A percentile compares a stretch with the other conserved stretches of the same genome.
These are phyloP conservation scores for Tetramorium alpestre DNA, from an alignment of 1,140 invertebrate genomes.

Conservation along the genomic window DNA sequence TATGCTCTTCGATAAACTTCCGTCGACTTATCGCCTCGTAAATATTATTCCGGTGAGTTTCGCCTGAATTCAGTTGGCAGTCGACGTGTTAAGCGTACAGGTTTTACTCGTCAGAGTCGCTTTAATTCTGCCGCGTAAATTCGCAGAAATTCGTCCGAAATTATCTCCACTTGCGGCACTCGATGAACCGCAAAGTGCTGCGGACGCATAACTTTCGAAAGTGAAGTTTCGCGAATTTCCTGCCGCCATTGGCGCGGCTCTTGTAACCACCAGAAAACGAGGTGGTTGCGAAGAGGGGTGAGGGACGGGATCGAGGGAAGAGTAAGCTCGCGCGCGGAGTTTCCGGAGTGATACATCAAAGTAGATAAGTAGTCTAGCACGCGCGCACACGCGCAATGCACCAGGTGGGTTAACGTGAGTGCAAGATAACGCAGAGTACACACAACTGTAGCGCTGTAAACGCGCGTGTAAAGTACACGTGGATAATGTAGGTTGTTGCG, in stretches of 20 bases:
- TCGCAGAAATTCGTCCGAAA: slow-evolving; percentile 62
- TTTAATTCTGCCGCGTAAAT: slow-evolving; percentile 58
- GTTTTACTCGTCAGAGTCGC: slow-evolving; percentile 43
- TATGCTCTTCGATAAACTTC: slow-evolving; percentile 44
- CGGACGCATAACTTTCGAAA: slow-evolving; percentile 69
- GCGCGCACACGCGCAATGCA: slow-evolving; percentile 39
- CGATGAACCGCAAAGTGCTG: slow-evolving; percentile 72
- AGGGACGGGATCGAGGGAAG: not conserved
- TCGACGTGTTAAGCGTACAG: slow-evolving; percentile 22
- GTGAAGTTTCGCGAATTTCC: slow-evolving; percentile 72
- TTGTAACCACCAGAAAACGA: slow-evolving; percentile 66
- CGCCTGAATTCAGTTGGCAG: slow-evolving; percentile 34
- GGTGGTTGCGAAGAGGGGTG: not conserved
- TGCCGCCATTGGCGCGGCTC: slow-evolving; percentile 59
- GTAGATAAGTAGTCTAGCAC: slow-evolving; percentile 67
- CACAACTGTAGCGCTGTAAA: slow-evolving; percentile 50
- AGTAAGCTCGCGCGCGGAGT: slow-evolving; percentile 60
- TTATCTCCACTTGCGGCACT: slow-evolving; percentile 66
- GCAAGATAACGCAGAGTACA: slow-evolving; percentile 66
- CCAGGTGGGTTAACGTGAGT: slow-evolving; percentile 59
- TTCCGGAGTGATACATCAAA: slow-evolving; percentile 72
- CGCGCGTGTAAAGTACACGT: slow-evolving; percentile 37
- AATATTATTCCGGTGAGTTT: slow-evolving; percentile 23
- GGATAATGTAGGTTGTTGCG: slow-evolving; percentile 63
- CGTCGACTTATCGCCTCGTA: slow-evolving; percentile 50